A percentile compares a stretch with the other conserved stretches of the same genome.
phyloP scores from a whole-genome alignment of 2,113 vertebrate genomes.

The Prinia subflava region DNA sequence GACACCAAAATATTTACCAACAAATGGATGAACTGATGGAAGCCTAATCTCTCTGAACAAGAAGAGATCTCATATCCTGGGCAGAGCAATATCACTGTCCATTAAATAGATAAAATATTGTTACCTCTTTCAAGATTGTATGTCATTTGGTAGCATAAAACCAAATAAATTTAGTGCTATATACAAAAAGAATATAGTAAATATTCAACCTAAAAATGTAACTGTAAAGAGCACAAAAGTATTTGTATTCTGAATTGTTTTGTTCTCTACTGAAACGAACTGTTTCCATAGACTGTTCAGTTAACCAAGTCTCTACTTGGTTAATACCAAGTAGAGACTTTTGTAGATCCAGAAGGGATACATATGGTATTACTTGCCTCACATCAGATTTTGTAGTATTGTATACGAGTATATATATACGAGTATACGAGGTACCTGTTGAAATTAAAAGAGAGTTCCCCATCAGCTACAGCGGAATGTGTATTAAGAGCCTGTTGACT shows the following conservation, averaged over 20 bases:
- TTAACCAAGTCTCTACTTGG: no score
- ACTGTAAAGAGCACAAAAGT: background rate
- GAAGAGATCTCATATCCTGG: background rate
- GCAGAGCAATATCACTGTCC: background rate
- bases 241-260: background rate
- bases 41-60: background rate
- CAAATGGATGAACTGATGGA: background rate
- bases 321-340: background rate
- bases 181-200: background rate
- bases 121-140: background rate
- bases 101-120: background rate
- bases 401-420: no score
- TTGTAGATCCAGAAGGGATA: background rate
- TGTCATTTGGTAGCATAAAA: background rate
- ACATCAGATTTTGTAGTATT: background rate
- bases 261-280: background rate
- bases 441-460: background rate
- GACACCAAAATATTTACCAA: background rate
- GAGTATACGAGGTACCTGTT: background rate
- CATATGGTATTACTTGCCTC: rapidly evolving
- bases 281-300: no score
- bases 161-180: background rate
- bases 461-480: background rate
- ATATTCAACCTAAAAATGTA: background rate
- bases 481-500: background rate